A percentile compares a stretch with the other conserved stretches of the same genome.
Conservation (phyloP, 2,888 invertebrate genomes). For the Diarsia brunnea region DNA sequence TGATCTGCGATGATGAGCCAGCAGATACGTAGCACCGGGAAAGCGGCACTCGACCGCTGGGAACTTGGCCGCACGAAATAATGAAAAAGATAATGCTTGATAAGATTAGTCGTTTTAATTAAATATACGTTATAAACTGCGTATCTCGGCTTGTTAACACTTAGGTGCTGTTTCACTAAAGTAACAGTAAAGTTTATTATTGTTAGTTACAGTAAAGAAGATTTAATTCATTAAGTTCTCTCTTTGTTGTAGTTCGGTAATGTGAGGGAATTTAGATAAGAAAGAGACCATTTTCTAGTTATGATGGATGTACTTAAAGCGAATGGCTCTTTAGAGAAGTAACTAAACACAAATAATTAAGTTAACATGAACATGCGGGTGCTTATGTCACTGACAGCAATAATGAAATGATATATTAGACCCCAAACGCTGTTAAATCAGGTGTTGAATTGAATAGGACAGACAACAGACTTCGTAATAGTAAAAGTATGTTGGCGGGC, state of each 20-base stretch:
- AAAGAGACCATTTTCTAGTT: background rate
- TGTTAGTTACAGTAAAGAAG: slow-evolving; percentile 3
- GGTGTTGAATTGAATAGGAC: slow-evolving; percentile 71
- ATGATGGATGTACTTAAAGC: background rate
- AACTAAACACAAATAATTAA: slow-evolving; percentile 14
- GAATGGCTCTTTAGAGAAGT: background rate
- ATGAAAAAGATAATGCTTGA: slow-evolving; percentile 62
- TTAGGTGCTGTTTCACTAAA: slow-evolving; percentile 41
- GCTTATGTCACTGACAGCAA: slow-evolving; percentile 48
- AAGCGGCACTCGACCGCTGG: slow-evolving; percentile 55
- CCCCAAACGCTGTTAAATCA: slow-evolving; percentile 62
- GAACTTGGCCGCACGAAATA: slow-evolving; percentile 59
- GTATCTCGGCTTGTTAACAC: slow-evolving; percentile 35
- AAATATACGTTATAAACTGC: slow-evolving; percentile 55
- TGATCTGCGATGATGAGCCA: slow-evolving; percentile 69
- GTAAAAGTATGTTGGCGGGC: slow-evolving; percentile 81
- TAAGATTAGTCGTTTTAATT: slow-evolving; percentile 63
- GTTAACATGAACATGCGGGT: slow-evolving; percentile 34
- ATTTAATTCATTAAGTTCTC: background rate
- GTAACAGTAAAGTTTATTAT: slow-evolving; percentile 51
- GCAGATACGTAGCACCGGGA: slow-evolving; percentile 63
- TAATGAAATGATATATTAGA: slow-evolving; percentile 38
- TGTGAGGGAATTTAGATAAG: slow-evolving; percentile 21
- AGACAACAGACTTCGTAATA: slow-evolving; percentile 74
- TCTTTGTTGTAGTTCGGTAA: slow-evolving; percentile 6